Conservation (phyloP, 37 sponge, comb jelly and placozoan species). For the Oopsacas minuta region DNA sequence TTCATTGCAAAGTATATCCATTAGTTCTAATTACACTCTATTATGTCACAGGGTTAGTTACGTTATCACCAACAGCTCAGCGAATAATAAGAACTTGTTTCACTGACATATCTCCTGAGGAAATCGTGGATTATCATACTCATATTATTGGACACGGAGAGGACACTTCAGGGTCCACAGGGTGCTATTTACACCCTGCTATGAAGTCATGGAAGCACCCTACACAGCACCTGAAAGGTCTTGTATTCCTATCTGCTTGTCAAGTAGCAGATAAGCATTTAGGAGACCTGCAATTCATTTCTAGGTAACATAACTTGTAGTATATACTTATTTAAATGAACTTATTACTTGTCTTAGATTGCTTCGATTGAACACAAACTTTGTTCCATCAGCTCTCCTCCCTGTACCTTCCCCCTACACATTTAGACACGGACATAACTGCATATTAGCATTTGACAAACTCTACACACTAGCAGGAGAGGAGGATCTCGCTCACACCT, state of each 20-base stretch:
- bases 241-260: slow-evolving; percentile 51
- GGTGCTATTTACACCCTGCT: slow-evolving; percentile 40
- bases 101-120: slow-evolving; percentile 16
- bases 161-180: slow-evolving; percentile 28
- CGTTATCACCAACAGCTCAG: not conserved
- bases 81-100: not conserved
- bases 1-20: not conserved
- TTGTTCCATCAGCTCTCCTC: not conserved
- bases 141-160: slow-evolving; percentile 73
- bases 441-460: slow-evolving; percentile 20
- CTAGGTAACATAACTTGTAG: not conserved
- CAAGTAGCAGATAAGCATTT: slow-evolving; percentile 24
- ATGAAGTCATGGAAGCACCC: slow-evolving; percentile 53
- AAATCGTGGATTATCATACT: slow-evolving; percentile 72
- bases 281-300: not conserved
- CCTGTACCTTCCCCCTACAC: not conserved
- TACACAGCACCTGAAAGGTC: slow-evolving; percentile 30
- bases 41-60: not conserved
- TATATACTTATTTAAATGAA: not conserved
- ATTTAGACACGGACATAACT: slow-evolving; percentile 21
- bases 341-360: not conserved
- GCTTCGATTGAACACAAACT: not conserved
- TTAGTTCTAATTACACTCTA: not conserved
- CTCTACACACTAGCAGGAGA: not conserved
- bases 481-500: slow-evolving; percentile 8